phyloP scores from a whole-genome alignment of 2,888 invertebrate species.

The Andrena praecox region DNA sequence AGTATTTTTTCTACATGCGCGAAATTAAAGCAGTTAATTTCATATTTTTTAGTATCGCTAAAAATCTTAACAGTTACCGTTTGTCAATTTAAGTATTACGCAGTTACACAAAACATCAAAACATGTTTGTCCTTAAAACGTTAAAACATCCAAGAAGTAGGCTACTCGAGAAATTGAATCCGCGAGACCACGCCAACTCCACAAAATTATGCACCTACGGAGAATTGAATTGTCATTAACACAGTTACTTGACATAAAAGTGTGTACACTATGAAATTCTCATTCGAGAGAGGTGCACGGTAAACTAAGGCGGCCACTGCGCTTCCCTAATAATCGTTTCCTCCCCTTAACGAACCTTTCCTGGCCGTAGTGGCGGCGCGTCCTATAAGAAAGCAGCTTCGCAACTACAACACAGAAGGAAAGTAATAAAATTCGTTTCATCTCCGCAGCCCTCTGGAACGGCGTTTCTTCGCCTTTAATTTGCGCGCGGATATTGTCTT shows the following conservation, averaged over 20 bases:
- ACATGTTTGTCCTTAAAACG: no score
- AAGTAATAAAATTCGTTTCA: conserved; percentile 41
- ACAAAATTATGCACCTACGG: neutral
- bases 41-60: no score
- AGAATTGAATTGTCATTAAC: no score
- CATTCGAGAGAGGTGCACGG: neutral
- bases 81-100: no score
- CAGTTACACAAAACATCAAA: no score
- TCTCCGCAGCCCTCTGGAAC: conserved; percentile 4
- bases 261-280: neutral
- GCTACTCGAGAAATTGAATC: neutral
- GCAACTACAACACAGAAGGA: neutral
- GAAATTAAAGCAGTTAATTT: no score
- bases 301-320: neutral
- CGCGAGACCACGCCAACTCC: neutral
- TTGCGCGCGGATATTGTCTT: conserved; percentile 41
- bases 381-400: conserved; percentile 13
- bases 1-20: no score
- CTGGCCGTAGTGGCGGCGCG: neutral
- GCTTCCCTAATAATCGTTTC: neutral
- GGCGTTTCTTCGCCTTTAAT: conserved; percentile 20
- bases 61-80: no score
- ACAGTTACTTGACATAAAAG: neutral
- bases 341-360: neutral
- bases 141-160: no score